These are phyloP conservation scores for Apantesis nais DNA, from an alignment of 2,888 invertebrate species.

Conservation along the genomic window DNA sequence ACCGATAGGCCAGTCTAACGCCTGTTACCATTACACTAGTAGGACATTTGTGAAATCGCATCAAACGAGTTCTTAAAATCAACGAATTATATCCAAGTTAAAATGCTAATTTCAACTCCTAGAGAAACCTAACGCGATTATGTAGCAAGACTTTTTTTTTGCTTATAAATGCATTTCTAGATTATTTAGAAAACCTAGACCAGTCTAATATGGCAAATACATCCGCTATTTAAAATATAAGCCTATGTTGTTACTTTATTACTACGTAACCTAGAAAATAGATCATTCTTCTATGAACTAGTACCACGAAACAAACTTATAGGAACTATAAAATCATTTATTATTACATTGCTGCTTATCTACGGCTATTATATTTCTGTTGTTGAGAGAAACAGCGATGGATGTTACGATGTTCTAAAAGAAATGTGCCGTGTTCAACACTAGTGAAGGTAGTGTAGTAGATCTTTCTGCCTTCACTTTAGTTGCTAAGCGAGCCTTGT, in stretches of 20 bases:
- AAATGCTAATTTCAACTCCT: slow-evolving; percentile 40
- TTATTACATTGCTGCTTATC: slow-evolving; percentile 44
- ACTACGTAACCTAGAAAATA: slow-evolving; percentile 79
- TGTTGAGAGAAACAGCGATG: slow-evolving; percentile 47
- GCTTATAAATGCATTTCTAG: slow-evolving; percentile 64
- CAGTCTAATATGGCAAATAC: slow-evolving; percentile 70
- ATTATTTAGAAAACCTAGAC: slow-evolving; percentile 69
- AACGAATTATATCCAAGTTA: slow-evolving; percentile 44
- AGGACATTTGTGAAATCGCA: slow-evolving; percentile 39
- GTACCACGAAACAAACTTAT: slow-evolving; percentile 36
- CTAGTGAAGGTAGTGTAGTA: slow-evolving; percentile 57
- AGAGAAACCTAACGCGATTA: slow-evolving; percentile 41
- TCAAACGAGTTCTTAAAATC: slow-evolving; percentile 36
- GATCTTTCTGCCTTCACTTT: slow-evolving; percentile 81
- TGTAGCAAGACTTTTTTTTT: slow-evolving; percentile 48
- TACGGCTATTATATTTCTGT: fast-evolving
- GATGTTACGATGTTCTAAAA: slow-evolving; percentile 17
- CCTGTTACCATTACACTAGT: not conserved
- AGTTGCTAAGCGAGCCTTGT: slow-evolving; percentile 72
- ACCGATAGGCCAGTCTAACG: not conserved
- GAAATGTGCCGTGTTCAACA: slow-evolving; percentile 37
- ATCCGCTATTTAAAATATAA: slow-evolving; percentile 76
- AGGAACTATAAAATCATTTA: not conserved
- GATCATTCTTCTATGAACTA: slow-evolving; percentile 69
- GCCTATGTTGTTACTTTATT: slow-evolving; percentile 70